Evolutionary conservation across 2,797 vertebrate species (phyloP).

Genomic region (Neosilurus mollespiculum): DNA sequence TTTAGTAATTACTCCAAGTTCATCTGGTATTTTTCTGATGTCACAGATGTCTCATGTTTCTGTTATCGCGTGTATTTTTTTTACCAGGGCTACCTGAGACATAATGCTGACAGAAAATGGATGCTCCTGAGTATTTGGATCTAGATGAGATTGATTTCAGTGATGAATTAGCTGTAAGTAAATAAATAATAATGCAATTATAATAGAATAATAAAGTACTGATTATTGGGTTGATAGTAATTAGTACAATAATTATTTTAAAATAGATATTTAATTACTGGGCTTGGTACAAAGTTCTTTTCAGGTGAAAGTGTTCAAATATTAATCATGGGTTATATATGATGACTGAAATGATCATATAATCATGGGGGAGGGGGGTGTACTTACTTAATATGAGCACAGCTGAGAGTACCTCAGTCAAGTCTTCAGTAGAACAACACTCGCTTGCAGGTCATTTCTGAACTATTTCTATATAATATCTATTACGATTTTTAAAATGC

Average conservation of each 20-base stretch:
- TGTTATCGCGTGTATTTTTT: background rate
- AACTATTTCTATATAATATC: background rate
- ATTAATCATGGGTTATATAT: background rate
- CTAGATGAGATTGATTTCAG: conserved; percentile 99
- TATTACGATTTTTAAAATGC: background rate
- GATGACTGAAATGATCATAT: too few relatives aligned
- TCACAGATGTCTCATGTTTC: background rate
- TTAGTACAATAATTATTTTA: background rate
- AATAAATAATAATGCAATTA: background rate
- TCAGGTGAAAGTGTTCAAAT: background rate
- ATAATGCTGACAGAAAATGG: conserved; percentile 88
- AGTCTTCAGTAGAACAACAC: background rate
- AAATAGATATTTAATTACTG: background rate
- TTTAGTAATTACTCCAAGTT: background rate
- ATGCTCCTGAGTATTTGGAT: conserved; percentile 97
- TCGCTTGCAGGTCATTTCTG: background rate
- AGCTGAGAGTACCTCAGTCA: background rate
- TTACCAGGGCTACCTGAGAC: conserved; percentile 38
- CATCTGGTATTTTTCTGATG: background rate
- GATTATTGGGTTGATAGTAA: background rate
- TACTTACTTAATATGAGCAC: background rate
- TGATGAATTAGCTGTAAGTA: conserved; percentile 92
- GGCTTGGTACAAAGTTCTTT: background rate
- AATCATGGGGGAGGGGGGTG: too few relatives aligned
- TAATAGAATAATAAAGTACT: background rate